Conservation (phyloP, 1,140 invertebrate species). For the Dufourea novaeangliae region DNA sequence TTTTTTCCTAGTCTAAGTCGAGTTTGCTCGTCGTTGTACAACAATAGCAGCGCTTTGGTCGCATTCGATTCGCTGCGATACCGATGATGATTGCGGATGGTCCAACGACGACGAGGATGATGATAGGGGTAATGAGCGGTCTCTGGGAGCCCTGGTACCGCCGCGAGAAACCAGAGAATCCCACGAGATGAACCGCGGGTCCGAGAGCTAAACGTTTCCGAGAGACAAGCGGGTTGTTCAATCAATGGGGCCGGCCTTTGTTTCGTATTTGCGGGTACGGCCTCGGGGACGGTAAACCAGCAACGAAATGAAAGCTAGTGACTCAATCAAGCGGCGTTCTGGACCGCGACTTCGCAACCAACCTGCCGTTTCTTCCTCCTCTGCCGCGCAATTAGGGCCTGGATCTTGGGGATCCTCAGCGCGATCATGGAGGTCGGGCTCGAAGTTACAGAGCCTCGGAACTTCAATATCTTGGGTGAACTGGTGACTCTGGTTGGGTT, state of each 20-base stretch:
- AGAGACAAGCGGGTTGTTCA: conserved; percentile 69
- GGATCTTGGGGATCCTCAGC: neutral
- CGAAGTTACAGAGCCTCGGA: neutral
- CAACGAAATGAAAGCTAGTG: conserved; percentile 76
- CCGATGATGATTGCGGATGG: conserved; percentile 35
- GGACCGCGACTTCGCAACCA: conserved; percentile 25
- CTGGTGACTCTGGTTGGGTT: no score
- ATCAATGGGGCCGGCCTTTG: conserved; percentile 75
- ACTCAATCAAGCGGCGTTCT: conserved; percentile 72
- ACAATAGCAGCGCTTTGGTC: no score
- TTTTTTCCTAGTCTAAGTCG: no score
- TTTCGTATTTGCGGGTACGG: conserved; percentile 62
- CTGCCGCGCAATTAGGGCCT: conserved; percentile 12
- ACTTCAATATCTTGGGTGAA: no score
- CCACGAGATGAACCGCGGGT: conserved; percentile 20
- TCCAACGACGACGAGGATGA: conserved; percentile 32
- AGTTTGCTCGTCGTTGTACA: no score
- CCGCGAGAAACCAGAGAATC: conserved; percentile 27
- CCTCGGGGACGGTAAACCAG: conserved; percentile 62
- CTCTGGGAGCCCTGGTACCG: conserved; percentile 23
- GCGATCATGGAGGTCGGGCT: neutral
- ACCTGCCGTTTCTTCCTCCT: conserved; percentile 7
- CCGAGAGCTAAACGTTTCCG: conserved; percentile 70
- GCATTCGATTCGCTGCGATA: conserved; percentile 41
- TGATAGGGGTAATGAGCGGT: conserved; percentile 52